Percentiles rank a stretch among this genome's conserved stretches.
phyloP scores from a whole-genome alignment of 2,797 vertebrate genomes.

The Triplophysa yarkandensis region DNA sequence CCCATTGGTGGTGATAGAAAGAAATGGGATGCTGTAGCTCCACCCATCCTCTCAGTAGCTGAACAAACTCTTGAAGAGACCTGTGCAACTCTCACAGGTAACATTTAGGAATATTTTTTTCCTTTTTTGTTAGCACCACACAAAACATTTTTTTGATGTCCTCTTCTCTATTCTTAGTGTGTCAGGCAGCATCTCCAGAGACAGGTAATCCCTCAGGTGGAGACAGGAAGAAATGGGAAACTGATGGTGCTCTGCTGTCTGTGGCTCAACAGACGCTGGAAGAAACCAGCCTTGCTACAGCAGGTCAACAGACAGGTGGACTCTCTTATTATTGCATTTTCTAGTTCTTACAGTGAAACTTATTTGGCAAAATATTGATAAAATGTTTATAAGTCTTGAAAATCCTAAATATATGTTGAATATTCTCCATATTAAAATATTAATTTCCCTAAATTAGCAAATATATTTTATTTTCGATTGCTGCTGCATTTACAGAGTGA shows the following conservation, averaged over 20 bases:
- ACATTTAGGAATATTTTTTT: neutral
- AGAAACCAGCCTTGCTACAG: conserved; percentile 69
- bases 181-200: conserved; percentile 59
- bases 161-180: conserved; percentile 16
- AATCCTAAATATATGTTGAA: neutral
- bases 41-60: conserved; percentile 80
- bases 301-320: conserved; percentile 63
- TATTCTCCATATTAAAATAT: neutral
- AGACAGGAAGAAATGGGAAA: conserved; percentile 82
- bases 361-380: neutral
- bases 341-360: neutral
- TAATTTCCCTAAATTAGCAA: neutral
- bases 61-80: conserved; percentile 83
- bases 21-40: conserved; percentile 85
- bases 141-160: neutral
- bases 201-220: conserved; percentile 57
- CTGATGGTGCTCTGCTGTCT: conserved; percentile 72
- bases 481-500: neutral
- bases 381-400: neutral
- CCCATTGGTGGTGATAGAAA: conserved; percentile 80
- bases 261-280: conserved; percentile 76
- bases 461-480: too few relatives aligned
- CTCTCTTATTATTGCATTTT: neutral
- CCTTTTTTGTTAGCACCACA: neutral
- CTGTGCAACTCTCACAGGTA: conserved; percentile 59